Percentiles rank a stretch among this genome's conserved stretches.
Conservation (phyloP, 2,888 invertebrate genomes). For the Omphaloscelis lunosa region DNA sequence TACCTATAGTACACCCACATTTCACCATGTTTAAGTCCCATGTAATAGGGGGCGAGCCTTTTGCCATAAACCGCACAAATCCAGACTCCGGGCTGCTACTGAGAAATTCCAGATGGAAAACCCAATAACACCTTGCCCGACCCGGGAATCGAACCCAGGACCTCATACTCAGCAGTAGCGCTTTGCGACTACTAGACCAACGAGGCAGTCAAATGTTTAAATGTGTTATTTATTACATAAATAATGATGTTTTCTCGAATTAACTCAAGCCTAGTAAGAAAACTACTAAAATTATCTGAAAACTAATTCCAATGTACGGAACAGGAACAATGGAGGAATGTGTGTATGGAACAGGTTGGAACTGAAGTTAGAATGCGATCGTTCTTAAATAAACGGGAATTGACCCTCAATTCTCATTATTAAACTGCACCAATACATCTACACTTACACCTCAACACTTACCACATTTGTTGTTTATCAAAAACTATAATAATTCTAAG, state of each 20-base stretch:
- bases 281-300: neutral
- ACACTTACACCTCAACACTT: neutral
- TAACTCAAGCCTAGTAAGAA: neutral
- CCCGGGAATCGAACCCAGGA: too few species aligned
- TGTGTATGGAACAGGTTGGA: too few species aligned
- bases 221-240: neutral
- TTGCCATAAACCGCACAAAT: neutral
- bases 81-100: neutral
- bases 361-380: neutral
- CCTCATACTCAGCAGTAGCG: too few species aligned
- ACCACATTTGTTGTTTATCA: constrained; percentile 9
- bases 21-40: neutral
- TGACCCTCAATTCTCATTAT: neutral
- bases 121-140: neutral
- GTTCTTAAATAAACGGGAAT: too few species aligned
- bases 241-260: neutral
- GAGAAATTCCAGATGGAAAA: neutral
- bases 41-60: neutral
- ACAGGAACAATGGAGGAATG: too few species aligned
- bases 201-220: too few species aligned
- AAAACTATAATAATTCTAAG: constrained; percentile 23
- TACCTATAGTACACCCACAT: neutral
- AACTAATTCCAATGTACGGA: too few species aligned
- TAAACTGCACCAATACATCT: neutral
- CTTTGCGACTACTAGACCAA: too few species aligned